Evolutionary conservation across 2,888 invertebrate genomes (phyloP).

Genomic region (Heteromurus nitidus): DNA sequence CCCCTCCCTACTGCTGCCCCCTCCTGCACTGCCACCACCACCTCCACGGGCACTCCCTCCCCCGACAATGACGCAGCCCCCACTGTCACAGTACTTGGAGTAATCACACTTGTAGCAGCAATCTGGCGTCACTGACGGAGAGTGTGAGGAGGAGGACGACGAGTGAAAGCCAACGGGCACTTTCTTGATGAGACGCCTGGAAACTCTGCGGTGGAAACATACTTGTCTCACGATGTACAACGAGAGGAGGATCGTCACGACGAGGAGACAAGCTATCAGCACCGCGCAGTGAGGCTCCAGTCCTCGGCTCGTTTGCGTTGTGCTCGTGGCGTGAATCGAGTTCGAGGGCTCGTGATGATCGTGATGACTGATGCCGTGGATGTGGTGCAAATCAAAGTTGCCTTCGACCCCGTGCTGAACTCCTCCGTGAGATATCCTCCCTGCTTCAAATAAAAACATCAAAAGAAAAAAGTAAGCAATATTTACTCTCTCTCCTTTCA

Average conservation of each 20-base stretch:
- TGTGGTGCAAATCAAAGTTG: slow-evolving; percentile 36
- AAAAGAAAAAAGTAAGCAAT: neutral
- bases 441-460: slow-evolving; percentile 5
- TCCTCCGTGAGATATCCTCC: slow-evolving; percentile 22
- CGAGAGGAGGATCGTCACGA: slow-evolving; percentile 64
- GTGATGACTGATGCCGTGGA: slow-evolving; percentile 16
- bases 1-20: slow-evolving; percentile 6
- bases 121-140: slow-evolving; percentile 68
- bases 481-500: neutral
- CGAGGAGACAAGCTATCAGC: slow-evolving; percentile 68
- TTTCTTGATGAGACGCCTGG: slow-evolving; percentile 66
- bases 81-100: slow-evolving; percentile 63
- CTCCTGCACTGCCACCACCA: slow-evolving; percentile 15
- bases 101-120: slow-evolving; percentile 71
- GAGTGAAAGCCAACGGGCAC: slow-evolving; percentile 66
- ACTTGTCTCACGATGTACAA: slow-evolving; percentile 68
- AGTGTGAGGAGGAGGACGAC: slow-evolving; percentile 62
- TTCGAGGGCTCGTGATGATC: slow-evolving; percentile 10
- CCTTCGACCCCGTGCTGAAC: slow-evolving; percentile 52
- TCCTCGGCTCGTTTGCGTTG: slow-evolving; percentile 30
- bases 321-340: neutral
- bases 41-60: slow-evolving; percentile 13
- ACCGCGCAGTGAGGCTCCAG: slow-evolving; percentile 70
- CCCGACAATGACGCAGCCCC: slow-evolving; percentile 54
- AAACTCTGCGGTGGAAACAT: slow-evolving; percentile 64